phyloP scores from a whole-genome alignment of 2,797 vertebrate species.

The Scolopax bukidnonensis region DNA sequence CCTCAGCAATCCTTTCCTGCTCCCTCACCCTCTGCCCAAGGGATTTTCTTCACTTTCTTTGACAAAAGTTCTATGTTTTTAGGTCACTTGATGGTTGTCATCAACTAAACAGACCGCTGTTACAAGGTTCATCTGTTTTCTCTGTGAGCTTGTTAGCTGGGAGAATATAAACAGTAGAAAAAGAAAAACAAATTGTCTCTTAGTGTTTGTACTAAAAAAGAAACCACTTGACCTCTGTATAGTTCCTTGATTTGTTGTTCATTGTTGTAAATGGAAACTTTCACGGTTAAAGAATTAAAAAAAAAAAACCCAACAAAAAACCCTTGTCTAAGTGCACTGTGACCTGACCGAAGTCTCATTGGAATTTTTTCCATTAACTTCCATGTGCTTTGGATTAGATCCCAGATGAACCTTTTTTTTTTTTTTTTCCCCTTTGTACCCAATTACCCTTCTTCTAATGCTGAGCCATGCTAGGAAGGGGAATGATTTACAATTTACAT shows the following conservation, averaged over 20 bases:
- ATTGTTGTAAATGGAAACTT: not conserved
- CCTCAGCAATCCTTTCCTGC: not conserved
- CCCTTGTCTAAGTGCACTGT: not conserved
- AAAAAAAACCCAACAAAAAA: not conserved
- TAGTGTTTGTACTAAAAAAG: not conserved
- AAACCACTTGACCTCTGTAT: not conserved
- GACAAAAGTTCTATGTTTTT: not conserved
- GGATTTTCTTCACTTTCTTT: not conserved
- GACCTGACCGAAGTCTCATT: not conserved
- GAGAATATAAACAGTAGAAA: not conserved
- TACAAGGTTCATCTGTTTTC: not conserved
- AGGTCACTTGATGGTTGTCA: not conserved
- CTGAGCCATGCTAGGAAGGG: not conserved
- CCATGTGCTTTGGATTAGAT: not conserved
- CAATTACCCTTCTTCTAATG: constrained; percentile 4
- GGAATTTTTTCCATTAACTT: constrained; percentile 2
- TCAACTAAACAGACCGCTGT: not conserved
- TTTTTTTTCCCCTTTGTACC: not conserved
- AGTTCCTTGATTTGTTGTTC: not conserved
- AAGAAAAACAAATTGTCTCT: not conserved
- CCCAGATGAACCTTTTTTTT: not conserved
- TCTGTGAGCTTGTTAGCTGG: not conserved
- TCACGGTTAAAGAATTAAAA: not conserved
- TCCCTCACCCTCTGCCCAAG: not conserved
- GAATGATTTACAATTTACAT: not conserved